phyloP scores from a whole-genome alignment of 2,888 invertebrate species.

The Agrotis ipsilon region DNA sequence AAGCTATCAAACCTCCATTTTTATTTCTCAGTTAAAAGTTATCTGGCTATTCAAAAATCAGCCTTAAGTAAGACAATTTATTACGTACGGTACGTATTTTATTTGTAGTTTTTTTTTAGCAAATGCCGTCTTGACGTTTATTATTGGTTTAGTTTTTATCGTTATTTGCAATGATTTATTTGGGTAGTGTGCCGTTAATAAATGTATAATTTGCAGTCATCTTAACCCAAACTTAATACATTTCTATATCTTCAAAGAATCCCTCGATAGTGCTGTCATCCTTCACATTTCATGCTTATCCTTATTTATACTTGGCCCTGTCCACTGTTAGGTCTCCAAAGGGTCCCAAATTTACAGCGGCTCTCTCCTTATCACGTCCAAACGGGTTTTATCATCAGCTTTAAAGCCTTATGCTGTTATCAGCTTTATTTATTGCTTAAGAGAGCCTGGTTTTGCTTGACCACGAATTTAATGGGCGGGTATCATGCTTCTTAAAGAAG shows the following conservation, averaged over 20 bases:
- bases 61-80: too few species aligned
- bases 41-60: too few species aligned
- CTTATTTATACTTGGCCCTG: slow-evolving; percentile 23
- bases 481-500: slow-evolving; percentile 6
- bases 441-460: slow-evolving; percentile 39
- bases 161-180: too few species aligned
- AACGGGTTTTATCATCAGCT: slow-evolving; percentile 61
- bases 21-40: too few species aligned
- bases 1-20: too few species aligned
- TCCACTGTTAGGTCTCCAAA: slow-evolving; percentile 11
- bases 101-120: too few species aligned
- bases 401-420: slow-evolving; percentile 55
- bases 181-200: too few species aligned
- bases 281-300: slow-evolving; percentile 34
- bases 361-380: slow-evolving; percentile 39
- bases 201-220: background rate
- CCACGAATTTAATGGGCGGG: slow-evolving; percentile 25
- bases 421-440: slow-evolving; percentile 52
- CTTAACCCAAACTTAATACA: background rate
- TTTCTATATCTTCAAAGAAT: background rate
- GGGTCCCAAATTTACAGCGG: slow-evolving; percentile 47
- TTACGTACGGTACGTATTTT: too few species aligned
- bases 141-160: too few species aligned
- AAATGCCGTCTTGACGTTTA: too few species aligned
- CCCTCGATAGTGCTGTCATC: slow-evolving; percentile 3